phyloP scores from a whole-genome alignment of 23 tunicate species.

The Clavelina lepadiformis region DNA sequence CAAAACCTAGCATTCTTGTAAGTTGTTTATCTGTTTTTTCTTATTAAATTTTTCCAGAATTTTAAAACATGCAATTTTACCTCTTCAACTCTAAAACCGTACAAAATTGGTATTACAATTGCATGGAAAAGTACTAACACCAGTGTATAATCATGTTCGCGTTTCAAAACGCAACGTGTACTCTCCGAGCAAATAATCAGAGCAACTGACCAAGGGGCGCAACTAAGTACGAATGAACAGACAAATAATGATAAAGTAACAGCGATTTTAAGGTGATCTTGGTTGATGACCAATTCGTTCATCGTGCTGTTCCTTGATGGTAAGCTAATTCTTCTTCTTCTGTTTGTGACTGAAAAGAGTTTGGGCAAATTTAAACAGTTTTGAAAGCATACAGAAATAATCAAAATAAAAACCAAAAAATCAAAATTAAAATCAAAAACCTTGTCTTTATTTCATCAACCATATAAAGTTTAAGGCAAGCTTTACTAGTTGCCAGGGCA shows the following conservation, averaged over 20 bases:
- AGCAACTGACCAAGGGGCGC: conserved; percentile 76
- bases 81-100: conserved; percentile 67
- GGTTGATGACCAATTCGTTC: background rate
- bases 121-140: conserved; percentile 68
- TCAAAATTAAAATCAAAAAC: no score
- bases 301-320: conserved; percentile 2
- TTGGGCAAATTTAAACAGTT: background rate
- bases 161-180: conserved; percentile 24
- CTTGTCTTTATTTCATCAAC: background rate
- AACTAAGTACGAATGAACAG: conserved; percentile 50
- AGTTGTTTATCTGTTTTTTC: background rate
- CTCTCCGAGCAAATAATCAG: conserved; percentile 31
- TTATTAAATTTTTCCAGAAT: conserved; percentile 17
- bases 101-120: conserved; percentile 49
- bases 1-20: no score
- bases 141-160: conserved; percentile 40
- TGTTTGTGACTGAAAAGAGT: background rate
- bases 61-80: conserved; percentile 21
- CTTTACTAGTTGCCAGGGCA: background rate
- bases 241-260: conserved; percentile 49
- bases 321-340: background rate
- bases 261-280: conserved; percentile 39
- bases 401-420: no score
- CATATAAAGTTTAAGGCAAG: background rate
- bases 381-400: no score